These are phyloP conservation scores for Hyles euphorbiae DNA, from an alignment of 1,140 invertebrate species.

Conservation along the genomic window DNA sequence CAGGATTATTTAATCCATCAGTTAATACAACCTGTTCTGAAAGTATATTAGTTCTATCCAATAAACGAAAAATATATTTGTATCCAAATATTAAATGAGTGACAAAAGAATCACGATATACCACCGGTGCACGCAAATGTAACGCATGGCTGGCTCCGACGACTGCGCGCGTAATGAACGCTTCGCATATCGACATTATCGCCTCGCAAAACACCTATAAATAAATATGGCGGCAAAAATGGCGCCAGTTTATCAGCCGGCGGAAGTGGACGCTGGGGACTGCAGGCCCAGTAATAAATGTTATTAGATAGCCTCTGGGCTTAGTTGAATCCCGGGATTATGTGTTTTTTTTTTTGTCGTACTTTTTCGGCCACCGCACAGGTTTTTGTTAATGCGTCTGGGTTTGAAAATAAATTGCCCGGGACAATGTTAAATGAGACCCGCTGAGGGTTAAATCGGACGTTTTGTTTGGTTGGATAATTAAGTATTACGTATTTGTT, in stretches of 20 bases:
- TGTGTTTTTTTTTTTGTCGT: slow-evolving; percentile 55
- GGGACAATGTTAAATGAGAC: slow-evolving; percentile 58
- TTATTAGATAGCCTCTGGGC: slow-evolving; percentile 74
- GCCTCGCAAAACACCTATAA: slow-evolving; percentile 56
- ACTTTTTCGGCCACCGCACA: slow-evolving; percentile 48
- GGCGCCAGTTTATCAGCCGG: slow-evolving; percentile 68
- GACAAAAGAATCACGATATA: too few relatives aligned
- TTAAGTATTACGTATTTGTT: too few relatives aligned
- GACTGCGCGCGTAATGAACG: slow-evolving; percentile 43
- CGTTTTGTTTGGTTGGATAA: too few relatives aligned
- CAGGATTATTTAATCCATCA: too few relatives aligned
- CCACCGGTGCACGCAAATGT: too few relatives aligned
- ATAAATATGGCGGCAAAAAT: slow-evolving; percentile 74
- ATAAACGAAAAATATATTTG: too few relatives aligned
- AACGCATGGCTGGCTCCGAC: slow-evolving; percentile 15
- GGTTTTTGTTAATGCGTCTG: slow-evolving; percentile 72
- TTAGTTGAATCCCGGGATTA: slow-evolving; percentile 54
- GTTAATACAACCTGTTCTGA: too few relatives aligned
- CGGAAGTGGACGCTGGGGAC: slow-evolving; percentile 68
- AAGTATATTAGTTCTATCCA: too few relatives aligned
- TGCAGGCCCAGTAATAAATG: slow-evolving; percentile 66
- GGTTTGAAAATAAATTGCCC: slow-evolving; percentile 61
- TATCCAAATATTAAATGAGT: too few relatives aligned
- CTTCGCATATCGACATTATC: slow-evolving; percentile 58
- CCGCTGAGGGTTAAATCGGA: background rate